phyloP scores from a whole-genome alignment of 2,113 vertebrate genomes.

The Phaethornis superciliosus region DNA sequence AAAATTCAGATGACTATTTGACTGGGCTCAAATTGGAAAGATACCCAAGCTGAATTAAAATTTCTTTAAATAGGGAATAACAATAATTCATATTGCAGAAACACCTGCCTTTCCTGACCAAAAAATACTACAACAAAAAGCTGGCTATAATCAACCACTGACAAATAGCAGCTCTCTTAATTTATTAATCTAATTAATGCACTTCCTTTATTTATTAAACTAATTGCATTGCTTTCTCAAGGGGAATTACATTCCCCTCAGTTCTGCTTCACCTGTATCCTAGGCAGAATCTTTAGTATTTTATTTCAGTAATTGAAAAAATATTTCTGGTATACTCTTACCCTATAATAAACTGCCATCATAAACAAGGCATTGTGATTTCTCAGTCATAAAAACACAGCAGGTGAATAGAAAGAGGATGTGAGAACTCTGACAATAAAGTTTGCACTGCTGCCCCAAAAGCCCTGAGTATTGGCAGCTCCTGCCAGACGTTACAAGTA shows the following conservation, averaged over 20 bases:
- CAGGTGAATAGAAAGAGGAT: slow-evolving; percentile 55
- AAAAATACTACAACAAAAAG: slow-evolving; percentile 13
- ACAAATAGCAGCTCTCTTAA: not conserved
- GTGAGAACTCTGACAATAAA: slow-evolving; percentile 60
- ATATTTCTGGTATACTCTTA: slow-evolving; percentile 47
- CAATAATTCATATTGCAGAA: not conserved
- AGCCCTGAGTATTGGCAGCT: slow-evolving; percentile 29
- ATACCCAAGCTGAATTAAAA: not conserved
- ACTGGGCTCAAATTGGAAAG: not conserved
- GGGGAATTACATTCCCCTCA: slow-evolving; percentile 8
- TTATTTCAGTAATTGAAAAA: slow-evolving; percentile 64
- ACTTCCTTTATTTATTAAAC: slow-evolving; percentile 65
- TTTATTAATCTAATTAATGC: slow-evolving; percentile 70
- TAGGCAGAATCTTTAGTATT: slow-evolving; percentile 24
- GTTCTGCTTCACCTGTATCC: slow-evolving; percentile 1
- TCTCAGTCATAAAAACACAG: slow-evolving; percentile 60
- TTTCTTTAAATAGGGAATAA: not conserved
- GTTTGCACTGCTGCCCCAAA: slow-evolving; percentile 23
- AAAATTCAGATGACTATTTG: not conserved
- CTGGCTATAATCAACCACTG: not conserved
- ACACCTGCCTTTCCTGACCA: not conserved
- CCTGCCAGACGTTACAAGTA: not conserved
- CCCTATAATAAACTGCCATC: slow-evolving; percentile 44
- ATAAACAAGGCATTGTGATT: slow-evolving; percentile 62
- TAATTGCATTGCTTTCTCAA: slow-evolving; percentile 47